phyloP scores from a whole-genome alignment of 2,888 invertebrate genomes.

The Campoplex nolae region DNA sequence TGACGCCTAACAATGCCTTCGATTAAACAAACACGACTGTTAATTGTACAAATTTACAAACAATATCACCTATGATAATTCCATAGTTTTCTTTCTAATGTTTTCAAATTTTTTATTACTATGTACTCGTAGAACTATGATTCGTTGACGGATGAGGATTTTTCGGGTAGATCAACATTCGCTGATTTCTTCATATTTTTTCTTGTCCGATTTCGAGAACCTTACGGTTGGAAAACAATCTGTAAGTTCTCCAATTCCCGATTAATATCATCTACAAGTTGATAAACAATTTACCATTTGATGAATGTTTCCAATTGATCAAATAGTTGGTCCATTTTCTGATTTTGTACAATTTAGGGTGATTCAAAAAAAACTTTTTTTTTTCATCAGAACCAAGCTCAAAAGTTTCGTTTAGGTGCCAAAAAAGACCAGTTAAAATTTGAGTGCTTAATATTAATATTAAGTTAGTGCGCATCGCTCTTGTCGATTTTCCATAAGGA shows the following conservation, averaged over 20 bases:
- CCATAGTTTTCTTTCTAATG: neutral
- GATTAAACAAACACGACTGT: neutral
- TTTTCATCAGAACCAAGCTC: too few relatives aligned
- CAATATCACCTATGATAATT: neutral
- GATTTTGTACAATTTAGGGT: neutral
- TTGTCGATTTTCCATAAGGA: too few relatives aligned
- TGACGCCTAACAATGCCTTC: constrained; percentile 1
- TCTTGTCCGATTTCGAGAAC: neutral
- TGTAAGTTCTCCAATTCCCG: neutral
- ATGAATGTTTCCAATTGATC: neutral
- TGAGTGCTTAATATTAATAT: too few relatives aligned
- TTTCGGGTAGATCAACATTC: neutral
- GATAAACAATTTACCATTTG: neutral
- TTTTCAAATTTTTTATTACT: neutral
- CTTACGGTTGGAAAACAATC: neutral
- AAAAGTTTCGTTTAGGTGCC: too few relatives aligned
- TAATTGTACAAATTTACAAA: neutral
- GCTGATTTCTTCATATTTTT: neutral
- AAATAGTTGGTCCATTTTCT: neutral
- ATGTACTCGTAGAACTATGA: neutral
- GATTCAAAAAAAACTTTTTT: too few relatives aligned
- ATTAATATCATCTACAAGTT: neutral
- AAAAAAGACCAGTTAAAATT: too few relatives aligned
- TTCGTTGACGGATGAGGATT: neutral
- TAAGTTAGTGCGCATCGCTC: too few relatives aligned